Percentiles rank a stretch among this genome's conserved stretches.
Conservation (phyloP, 2,113 vertebrate species). For the Dipodomys spectabilis region DNA sequence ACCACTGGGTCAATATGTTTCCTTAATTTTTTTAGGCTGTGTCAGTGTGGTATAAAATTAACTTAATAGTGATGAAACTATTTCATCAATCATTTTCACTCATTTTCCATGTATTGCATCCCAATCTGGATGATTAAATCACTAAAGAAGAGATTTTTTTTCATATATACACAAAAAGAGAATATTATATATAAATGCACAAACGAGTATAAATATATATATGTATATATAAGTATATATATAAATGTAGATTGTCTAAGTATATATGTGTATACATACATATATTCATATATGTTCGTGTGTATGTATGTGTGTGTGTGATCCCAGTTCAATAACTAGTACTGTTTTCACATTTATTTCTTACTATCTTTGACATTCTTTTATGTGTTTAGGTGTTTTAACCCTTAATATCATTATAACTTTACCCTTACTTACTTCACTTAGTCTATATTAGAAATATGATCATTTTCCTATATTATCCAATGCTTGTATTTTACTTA, state of each 20-base stretch:
- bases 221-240: too few species aligned
- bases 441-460: slow-evolving; percentile 43
- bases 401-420: slow-evolving; percentile 3
- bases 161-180: slow-evolving; percentile 21
- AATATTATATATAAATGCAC: neutral
- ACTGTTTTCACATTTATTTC: slow-evolving; percentile 37
- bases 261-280: too few species aligned
- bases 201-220: neutral
- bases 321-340: neutral
- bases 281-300: too few species aligned
- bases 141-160: slow-evolving; percentile 8
- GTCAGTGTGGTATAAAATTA: slow-evolving; percentile 8
- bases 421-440: slow-evolving; percentile 3
- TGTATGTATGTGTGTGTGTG: neutral
- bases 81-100: neutral
- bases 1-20: neutral
- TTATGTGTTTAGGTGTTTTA: neutral
- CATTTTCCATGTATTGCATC: neutral
- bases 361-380: slow-evolving; percentile 24
- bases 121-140: slow-evolving; percentile 7
- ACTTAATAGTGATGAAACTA: neutral
- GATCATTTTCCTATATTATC: slow-evolving; percentile 13
- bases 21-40: neutral
- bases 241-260: too few species aligned
- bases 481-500: slow-evolving; percentile 18